Conservation (phyloP, 2,888 invertebrate genomes). For the Sialis lutaria region DNA sequence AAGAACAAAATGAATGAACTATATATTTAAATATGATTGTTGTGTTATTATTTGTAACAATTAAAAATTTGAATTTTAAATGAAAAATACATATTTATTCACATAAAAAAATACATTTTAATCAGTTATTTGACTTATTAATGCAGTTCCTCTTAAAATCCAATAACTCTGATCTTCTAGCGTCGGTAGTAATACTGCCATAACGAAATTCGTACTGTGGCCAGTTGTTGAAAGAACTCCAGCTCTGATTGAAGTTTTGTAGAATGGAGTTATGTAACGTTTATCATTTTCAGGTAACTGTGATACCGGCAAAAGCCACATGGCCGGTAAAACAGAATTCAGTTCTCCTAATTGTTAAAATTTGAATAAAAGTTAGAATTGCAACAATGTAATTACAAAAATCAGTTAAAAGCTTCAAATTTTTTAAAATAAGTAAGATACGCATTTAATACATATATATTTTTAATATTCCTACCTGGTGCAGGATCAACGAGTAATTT, state of each 20-base stretch:
- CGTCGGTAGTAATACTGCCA: slow-evolving; percentile 57
- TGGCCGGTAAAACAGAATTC: slow-evolving; percentile 52
- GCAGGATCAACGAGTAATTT: slow-evolving; percentile 60
- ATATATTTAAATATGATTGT: too few species aligned
- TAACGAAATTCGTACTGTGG: slow-evolving; percentile 83
- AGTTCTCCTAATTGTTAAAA: slow-evolving; percentile 40
- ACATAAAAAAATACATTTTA: slow-evolving; percentile 17
- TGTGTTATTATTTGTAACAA: too few species aligned
- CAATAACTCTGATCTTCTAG: slow-evolving; percentile 51
- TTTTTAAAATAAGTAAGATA: neutral
- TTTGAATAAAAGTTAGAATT: neutral
- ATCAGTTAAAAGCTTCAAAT: neutral
- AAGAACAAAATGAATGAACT: too few species aligned
- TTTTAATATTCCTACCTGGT: slow-evolving; percentile 33
- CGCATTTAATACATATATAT: neutral
- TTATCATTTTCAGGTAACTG: slow-evolving; percentile 38
- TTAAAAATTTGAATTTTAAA: too few species aligned
- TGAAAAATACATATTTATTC: too few species aligned
- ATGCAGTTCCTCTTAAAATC: slow-evolving; percentile 77
- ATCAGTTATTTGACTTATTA: slow-evolving; percentile 67
- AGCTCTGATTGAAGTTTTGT: slow-evolving; percentile 76
- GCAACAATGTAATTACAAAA: neutral
- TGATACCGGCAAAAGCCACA: slow-evolving; percentile 46
- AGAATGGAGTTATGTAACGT: slow-evolving; percentile 62
- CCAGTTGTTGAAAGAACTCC: slow-evolving; percentile 81